These are phyloP conservation scores for Cryptus viduatorius DNA, from an alignment of 2,888 invertebrate genomes.

Conservation along the genomic window DNA sequence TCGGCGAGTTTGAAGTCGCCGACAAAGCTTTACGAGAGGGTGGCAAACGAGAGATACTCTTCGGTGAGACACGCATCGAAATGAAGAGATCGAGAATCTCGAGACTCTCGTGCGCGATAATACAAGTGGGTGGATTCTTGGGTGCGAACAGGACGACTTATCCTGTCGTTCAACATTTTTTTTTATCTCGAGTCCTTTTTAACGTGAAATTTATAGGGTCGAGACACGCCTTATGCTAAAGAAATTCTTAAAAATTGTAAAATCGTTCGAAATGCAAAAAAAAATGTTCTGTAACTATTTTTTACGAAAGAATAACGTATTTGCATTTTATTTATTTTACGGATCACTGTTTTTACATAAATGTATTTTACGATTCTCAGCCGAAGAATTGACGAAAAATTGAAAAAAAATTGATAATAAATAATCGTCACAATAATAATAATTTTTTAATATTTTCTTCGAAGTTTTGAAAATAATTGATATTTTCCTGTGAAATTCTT, in stretches of 20 bases:
- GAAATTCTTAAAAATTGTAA: not conserved
- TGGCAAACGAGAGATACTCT: constrained; percentile 43
- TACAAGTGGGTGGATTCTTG: constrained; percentile 25
- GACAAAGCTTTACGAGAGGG: constrained; percentile 65
- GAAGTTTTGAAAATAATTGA: no score
- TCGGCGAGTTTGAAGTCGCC: constrained; percentile 67
- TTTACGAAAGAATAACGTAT: no score
- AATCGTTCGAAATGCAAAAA: not conserved
- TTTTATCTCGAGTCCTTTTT: constrained; percentile 24
- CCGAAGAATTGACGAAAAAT: no score
- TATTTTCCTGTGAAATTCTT: no score
- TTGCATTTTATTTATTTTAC: no score
- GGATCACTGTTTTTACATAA: no score
- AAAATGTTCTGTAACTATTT: no score
- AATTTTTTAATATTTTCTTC: no score
- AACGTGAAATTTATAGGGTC: constrained; percentile 37
- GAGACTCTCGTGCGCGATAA: constrained; percentile 44
- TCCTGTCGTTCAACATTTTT: constrained; percentile 27
- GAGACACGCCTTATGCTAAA: not conserved
- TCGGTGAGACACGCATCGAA: constrained; percentile 32
- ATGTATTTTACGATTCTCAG: no score
- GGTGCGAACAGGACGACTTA: constrained; percentile 52
- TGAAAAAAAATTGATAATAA: no score
- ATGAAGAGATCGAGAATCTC: constrained; percentile 24
- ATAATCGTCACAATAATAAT: no score